These are phyloP conservation scores for Cydia splendana DNA, from an alignment of 1,140 invertebrate species.

Conservation along the genomic window DNA sequence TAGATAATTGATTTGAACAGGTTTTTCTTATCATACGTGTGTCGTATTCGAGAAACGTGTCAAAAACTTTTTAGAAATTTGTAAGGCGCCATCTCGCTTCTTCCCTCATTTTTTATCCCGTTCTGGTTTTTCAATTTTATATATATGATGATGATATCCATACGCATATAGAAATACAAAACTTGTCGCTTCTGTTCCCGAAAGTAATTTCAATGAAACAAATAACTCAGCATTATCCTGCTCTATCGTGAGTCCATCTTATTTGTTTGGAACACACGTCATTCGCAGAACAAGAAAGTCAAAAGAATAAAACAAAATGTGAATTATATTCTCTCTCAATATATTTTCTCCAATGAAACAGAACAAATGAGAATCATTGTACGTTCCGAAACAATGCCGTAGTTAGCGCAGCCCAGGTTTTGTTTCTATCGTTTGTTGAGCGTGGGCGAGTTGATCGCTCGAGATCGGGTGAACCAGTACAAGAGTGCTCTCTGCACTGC, in stretches of 20 bases:
- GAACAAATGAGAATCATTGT: conserved; percentile 3
- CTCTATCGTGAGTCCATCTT: neutral
- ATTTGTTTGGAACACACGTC: neutral
- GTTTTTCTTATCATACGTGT: too few species aligned
- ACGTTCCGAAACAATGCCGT: conserved; percentile 4
- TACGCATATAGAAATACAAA: too few species aligned
- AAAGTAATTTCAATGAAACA: neutral
- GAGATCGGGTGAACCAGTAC: neutral
- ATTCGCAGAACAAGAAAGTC: neutral
- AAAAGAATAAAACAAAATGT: neutral
- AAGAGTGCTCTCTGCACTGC: neutral
- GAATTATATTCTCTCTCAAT: neutral
- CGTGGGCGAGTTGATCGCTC: neutral
- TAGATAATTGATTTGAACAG: too few species aligned
- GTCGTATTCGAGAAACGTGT: too few species aligned
- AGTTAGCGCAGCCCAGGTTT: neutral
- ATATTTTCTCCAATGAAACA: neutral
- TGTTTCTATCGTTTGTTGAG: neutral
- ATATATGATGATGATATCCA: too few species aligned
- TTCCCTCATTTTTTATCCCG: too few species aligned
- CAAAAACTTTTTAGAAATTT: too few species aligned
- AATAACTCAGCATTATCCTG: neutral
- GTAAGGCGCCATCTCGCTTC: too few species aligned
- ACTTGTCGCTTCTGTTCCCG: too few species aligned
- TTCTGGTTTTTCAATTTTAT: too few species aligned